Evolutionary conservation across 2,113 vertebrate species (phyloP).

Genomic region (Gallinago paraguaiae): DNA sequence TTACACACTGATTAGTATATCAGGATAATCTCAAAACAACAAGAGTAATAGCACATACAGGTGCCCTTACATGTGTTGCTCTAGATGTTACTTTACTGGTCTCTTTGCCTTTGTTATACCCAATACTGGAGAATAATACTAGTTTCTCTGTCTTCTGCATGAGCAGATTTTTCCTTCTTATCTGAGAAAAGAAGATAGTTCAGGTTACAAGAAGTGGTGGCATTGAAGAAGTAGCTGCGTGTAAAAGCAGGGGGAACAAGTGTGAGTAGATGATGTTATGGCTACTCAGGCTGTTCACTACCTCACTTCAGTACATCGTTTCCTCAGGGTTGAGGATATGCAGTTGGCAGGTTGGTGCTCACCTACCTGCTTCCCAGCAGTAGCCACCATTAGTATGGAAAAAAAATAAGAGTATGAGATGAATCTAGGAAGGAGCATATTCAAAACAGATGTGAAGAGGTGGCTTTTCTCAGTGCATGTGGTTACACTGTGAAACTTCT

Average conservation of each 20-base stretch:
- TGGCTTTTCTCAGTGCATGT: neutral
- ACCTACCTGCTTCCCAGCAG: neutral
- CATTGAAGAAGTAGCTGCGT: neutral
- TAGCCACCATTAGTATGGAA: neutral
- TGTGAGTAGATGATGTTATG: neutral
- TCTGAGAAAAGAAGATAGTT: neutral
- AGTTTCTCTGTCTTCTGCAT: neutral
- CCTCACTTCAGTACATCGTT: neutral
- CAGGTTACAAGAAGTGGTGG: neutral
- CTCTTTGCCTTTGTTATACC: neutral
- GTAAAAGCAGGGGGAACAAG: neutral
- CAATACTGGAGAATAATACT: neutral
- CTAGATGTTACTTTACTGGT: neutral
- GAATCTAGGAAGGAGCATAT: neutral
- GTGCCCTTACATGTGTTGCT: neutral
- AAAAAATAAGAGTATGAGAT: neutral
- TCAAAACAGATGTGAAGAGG: neutral
- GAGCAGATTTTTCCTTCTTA: neutral
- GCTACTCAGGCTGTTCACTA: neutral
- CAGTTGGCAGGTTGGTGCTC: neutral
- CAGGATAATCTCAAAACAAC: neutral
- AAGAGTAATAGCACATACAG: neutral
- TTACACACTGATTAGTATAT: neutral
- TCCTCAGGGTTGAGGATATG: neutral
- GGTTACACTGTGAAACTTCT: neutral